phyloP scores from a whole-genome alignment of 2,888 invertebrate species.

The Hyles lineata region DNA sequence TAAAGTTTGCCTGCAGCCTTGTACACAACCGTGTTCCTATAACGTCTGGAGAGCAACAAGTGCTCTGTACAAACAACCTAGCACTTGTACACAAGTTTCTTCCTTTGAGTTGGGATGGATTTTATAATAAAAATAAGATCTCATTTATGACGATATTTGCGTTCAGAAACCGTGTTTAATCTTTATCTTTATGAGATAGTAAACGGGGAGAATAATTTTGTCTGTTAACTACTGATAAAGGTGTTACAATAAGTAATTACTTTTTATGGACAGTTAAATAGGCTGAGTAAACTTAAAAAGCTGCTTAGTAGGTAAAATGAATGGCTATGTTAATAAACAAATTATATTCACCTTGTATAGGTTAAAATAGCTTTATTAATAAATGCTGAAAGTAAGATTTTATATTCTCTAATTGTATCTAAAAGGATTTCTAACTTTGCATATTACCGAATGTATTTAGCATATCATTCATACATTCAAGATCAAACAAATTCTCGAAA shows the following conservation, averaged over 20 bases:
- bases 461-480: no score
- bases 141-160: conserved; percentile 5
- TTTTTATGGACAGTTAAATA: no score
- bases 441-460: no score
- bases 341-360: no score
- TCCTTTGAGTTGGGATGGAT: conserved; percentile 23
- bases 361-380: no score
- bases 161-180: not conserved
- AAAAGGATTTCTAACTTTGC: no score
- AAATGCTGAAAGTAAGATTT: no score
- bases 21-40: conserved; percentile 45
- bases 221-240: not conserved
- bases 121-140: conserved; percentile 17
- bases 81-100: conserved; percentile 41
- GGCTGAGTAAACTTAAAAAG: no score
- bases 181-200: not conserved
- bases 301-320: no score
- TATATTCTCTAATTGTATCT: no score
- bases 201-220: not conserved
- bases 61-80: conserved; percentile 51
- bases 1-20: conserved; percentile 60
- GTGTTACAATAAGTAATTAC: not conserved
- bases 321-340: no score
- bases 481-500: no score
- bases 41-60: conserved; percentile 54